Evolutionary conservation across 1,140 invertebrate genomes (phyloP), one percentile per base, ranked within the genome.

Genomic region (Drosophila kikkawai): DNA sequence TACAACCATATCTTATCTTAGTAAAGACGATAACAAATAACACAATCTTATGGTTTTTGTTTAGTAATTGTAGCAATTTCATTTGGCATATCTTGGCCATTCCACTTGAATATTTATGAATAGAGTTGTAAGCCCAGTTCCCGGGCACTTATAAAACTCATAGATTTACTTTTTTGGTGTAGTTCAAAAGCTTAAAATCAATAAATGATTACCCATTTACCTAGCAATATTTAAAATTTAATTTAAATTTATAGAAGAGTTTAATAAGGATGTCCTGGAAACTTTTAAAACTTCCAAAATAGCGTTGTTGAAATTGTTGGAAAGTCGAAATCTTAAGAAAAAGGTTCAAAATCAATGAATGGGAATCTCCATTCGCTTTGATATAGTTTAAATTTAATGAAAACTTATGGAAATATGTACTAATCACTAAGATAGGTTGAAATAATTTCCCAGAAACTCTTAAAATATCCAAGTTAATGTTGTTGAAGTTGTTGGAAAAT

Each of bases 221-320:
- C 17, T 7, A 5, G 26, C 13, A 9, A 19, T 53, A 39, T 37
- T 39, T 51, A 44, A 29, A 64, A 66, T 66, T 48, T 51, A 66
- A 65, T 22, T 22, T 22, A 1, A 22, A 77, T 61, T 76, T 26
- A 68, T 66, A 64, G 32, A 41, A 60, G 19, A 39, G 37, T 5
- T 22, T 22, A 22, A 22, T 22, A 22, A 22, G 22, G 13, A 15
- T 4, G 4, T 55, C 2, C 8, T 34, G 8, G 8, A 34, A 34
- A 9, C 32, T 9, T 3, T 9, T 34, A 34, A 34, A 34, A 9
- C 7, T 34, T 34, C 32, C 7, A 34, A 34, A 7, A 8, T 34
- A 34, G 8, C 32, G 2, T 34, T 34, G 32, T 34, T 34, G 1
- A 9, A 34, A 9, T 34, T 34, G 32, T 34, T 34, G 32, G 7